phyloP scores from a whole-genome alignment of 2,888 invertebrate species.

The Phengaris alcon region DNA sequence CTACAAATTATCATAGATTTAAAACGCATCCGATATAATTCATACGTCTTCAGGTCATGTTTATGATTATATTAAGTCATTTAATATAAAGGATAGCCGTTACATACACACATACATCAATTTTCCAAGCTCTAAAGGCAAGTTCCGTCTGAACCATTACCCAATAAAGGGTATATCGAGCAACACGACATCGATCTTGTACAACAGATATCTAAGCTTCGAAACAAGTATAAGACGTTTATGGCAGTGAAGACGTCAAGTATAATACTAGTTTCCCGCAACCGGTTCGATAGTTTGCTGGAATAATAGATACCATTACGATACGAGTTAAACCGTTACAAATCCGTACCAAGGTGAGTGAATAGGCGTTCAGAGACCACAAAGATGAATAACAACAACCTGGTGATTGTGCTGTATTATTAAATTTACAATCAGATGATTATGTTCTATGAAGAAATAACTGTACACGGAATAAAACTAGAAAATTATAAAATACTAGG shows the following conservation, averaged over 20 bases:
- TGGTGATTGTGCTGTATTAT: background rate
- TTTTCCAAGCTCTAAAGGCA: too few relatives aligned
- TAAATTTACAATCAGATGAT: background rate
- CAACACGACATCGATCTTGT: background rate
- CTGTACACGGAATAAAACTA: background rate
- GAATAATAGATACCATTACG: slow-evolving; percentile 20
- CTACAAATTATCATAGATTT: too few relatives aligned
- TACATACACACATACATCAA: too few relatives aligned
- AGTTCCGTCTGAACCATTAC: too few relatives aligned
- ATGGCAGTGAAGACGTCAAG: background rate
- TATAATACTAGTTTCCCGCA: background rate
- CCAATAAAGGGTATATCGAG: background rate
- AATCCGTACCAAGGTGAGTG: slow-evolving; percentile 24
- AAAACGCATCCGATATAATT: too few relatives aligned
- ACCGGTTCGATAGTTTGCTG: slow-evolving; percentile 6
- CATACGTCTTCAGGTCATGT: background rate
- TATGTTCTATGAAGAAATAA: background rate
- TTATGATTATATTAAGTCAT: background rate
- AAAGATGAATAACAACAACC: background rate
- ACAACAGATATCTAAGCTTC: background rate
- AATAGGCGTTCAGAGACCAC: slow-evolving; percentile 19
- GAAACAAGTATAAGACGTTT: background rate
- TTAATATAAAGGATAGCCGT: background rate
- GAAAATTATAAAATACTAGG: too few relatives aligned
- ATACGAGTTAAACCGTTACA: slow-evolving; percentile 26